A percentile compares a stretch with the other conserved stretches of the same genome.
phyloP scores from a whole-genome alignment of 2,113 vertebrate genomes.

The Ictalurus punctatus region DNA sequence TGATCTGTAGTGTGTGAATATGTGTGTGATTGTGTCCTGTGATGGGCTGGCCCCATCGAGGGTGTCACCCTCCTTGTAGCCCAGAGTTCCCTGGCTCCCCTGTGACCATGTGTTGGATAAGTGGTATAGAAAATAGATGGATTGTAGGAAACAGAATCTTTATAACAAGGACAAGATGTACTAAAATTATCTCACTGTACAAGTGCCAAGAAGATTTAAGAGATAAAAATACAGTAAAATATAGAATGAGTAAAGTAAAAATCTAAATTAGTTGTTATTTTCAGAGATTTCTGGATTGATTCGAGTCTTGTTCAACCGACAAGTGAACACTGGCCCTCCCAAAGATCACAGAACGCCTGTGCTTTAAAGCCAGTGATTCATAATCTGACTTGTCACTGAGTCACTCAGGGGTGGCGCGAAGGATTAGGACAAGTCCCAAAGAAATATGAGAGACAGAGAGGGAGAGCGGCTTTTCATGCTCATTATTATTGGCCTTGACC shows the following conservation, averaged over 20 bases:
- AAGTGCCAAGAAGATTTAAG: neutral
- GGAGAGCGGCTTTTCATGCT: conserved; percentile 72
- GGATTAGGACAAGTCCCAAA: conserved; percentile 66
- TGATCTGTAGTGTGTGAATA: too few relatives aligned
- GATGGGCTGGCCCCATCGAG: too few relatives aligned
- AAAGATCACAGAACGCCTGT: conserved; percentile 58
- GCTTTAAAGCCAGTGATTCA: conserved; percentile 62
- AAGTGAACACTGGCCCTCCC: conserved; percentile 41
- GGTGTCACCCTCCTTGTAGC: too few relatives aligned
- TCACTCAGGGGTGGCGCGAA: conserved; percentile 70
- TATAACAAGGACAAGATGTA: neutral
- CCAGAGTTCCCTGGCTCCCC: too few relatives aligned
- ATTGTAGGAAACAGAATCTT: too few relatives aligned
- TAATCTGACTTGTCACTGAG: conserved; percentile 72
- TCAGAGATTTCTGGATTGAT: neutral
- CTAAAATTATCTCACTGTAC: neutral
- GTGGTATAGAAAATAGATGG: too few relatives aligned
- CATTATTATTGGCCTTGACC: conserved; percentile 83
- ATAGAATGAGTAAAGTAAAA: neutral
- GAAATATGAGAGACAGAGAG: conserved; percentile 66
- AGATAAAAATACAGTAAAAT: neutral
- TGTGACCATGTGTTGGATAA: too few relatives aligned
- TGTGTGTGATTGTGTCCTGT: too few relatives aligned
- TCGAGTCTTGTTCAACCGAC: neutral
- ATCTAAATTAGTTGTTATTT: neutral